Evolutionary conservation across 1,140 invertebrate species (phyloP), one percentile per base, ranked within the genome.

Genomic region (Temnothorax nylanderi): DNA sequence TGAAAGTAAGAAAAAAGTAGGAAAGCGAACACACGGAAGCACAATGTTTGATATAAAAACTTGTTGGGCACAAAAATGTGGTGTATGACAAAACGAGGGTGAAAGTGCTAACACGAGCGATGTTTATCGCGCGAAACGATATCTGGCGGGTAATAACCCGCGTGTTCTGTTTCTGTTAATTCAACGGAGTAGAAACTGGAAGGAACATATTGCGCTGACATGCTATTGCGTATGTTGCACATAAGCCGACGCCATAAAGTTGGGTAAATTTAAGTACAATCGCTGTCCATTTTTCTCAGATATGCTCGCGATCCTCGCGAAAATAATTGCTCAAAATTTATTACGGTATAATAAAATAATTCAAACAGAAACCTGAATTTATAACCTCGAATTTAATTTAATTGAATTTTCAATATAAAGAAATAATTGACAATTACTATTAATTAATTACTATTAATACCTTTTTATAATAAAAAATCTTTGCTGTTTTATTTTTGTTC

Each of bases 81-180:
- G 16, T 60, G 74, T 60, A 75, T 13, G 49, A 81, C 54, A 62
- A 84, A 74, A 62, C 26, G 54, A 49, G n/a, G 34, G 69, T 44
- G 80, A 84, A 84, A 84, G 80, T 47, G 7, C n/a, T 47, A 37
- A 18, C 32, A 71, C 37, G 34, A 81, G 51, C 49, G 64, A 81
- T 71, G 49, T 32, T 81, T 37, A 71, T 75, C 80, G 32, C 3
- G 69, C 41, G 80, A 75, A 84, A 84, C 80, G 51, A 58, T 81
- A 71, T 71, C 18, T 18, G 49, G 11, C 62, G 5, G 60, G 26
- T 26, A 26, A 49, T 81, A 72, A 60, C 21, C 37, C 26, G 21
- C 16, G 26, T 26, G 47, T 34, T 64, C 47, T 62, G 41, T 84
- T 82, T 82, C 51, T 74, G 18, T 54, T 75, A 84, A 84, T 75